Evolutionary conservation across 1,140 invertebrate genomes (phyloP), one percentile per base, ranked within the genome.

Genomic region (Solen grandis): DNA sequence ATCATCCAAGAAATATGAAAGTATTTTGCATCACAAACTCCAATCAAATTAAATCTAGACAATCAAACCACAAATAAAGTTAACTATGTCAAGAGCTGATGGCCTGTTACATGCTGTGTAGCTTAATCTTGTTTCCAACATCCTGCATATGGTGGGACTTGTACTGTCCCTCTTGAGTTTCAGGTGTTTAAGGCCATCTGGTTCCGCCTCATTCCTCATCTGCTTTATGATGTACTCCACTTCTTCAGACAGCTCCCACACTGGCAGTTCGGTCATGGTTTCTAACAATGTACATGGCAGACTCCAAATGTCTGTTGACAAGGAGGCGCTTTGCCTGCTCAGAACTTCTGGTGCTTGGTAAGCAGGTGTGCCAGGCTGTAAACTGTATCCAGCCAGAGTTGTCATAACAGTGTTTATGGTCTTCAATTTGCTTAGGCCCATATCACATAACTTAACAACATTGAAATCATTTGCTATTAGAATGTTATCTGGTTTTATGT

Each of bases 401-500:
- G 73, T 72, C 19, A 70, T 55, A 16, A 66, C 13, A 16, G 65
- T 82, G 31, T 62, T 70, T 57, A 70, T 77, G 14, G 82, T 80
- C 31, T 79, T 80, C 29, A 83, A 35, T 54, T 80, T 83, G 27
- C 76, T 75, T 1, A 83, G 27, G n/a, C 75, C 82, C 38, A 83
- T 74, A 33, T 83, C 76, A 80, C 76, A 83, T 16, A 83, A 35
- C 19, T 63, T 66, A 10, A 80, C 50, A 22, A 33, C 38, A 35
- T 75, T 66, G 16, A 79, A 52, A 41, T 75, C 68, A n/a, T 60
- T 36, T 22, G 76, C 41, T 19, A 81, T 50, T 5, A 83, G 31
- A 14, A 83, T 60, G 62, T 85, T 81, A 50, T 81, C 81, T 0
- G 70, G 69, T 50, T 83, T 83, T 16, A 83, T 81, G 33, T 83